Conservation (phyloP, 2,797 vertebrate species). For the Myotis findleyi region DNA sequence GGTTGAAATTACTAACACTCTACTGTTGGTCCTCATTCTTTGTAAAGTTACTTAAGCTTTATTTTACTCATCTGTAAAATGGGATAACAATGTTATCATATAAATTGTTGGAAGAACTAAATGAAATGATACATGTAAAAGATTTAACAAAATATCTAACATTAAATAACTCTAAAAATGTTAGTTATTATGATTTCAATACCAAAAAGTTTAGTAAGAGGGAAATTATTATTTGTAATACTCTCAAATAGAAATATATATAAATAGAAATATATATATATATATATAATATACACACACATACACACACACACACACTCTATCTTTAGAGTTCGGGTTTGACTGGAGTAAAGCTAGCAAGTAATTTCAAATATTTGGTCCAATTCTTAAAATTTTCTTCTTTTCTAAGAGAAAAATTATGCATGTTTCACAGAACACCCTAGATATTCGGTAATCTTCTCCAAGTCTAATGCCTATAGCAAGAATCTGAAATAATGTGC, state of each 20-base stretch:
- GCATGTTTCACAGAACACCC: conserved; percentile 8
- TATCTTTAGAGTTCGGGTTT: conserved; percentile 41
- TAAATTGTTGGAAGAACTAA: conserved; percentile 19
- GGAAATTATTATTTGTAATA: conserved; percentile 27
- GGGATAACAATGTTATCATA: background rate
- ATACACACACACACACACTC: too few species aligned
- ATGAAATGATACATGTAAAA: conserved; percentile 9
- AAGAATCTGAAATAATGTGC: conserved; percentile 14
- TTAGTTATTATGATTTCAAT: conserved; percentile 24
- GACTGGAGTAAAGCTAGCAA: conserved; percentile 34
- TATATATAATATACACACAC: too few species aligned
- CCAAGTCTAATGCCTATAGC: background rate
- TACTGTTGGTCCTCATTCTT: background rate
- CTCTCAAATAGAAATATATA: background rate
- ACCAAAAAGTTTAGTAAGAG: background rate
- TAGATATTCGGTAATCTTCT: conserved; percentile 15
- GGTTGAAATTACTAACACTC: background rate
- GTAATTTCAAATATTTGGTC: conserved; percentile 36
- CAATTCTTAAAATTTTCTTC: conserved; percentile 40
- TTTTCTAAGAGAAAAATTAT: conserved; percentile 52
- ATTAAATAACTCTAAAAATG: background rate
- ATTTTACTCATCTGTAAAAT: conserved; percentile 50
- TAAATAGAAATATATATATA: background rate
- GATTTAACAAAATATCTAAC: background rate
- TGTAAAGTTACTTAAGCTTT: conserved; percentile 17